These are phyloP conservation scores for Dipodomys ordii DNA, from an alignment of 2,113 vertebrate genomes.

Conservation along the genomic window DNA sequence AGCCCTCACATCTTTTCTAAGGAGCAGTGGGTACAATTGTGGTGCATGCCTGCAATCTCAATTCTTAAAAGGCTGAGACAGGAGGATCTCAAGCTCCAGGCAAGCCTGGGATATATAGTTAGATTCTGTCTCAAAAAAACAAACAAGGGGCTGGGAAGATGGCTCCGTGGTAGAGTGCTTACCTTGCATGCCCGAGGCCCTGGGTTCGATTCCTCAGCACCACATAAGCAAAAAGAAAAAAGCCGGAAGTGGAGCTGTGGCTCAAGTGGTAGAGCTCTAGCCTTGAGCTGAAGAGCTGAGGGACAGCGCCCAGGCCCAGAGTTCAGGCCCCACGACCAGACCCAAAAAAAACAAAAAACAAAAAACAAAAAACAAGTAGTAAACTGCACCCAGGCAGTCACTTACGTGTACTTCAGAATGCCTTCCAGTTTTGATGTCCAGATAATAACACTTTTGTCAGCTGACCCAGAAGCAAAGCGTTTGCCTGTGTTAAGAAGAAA, in stretches of 20 bases:
- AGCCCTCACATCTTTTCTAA: neutral
- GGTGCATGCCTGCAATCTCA: neutral
- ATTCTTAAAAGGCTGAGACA: neutral
- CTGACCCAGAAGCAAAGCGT: conserved; percentile 97
- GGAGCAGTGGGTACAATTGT: neutral
- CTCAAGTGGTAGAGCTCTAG: too few species aligned
- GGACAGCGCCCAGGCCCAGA: too few species aligned
- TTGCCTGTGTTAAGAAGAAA: conserved; percentile 90
- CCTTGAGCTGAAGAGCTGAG: too few species aligned
- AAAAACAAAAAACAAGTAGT: neutral
- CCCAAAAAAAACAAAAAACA: too few species aligned
- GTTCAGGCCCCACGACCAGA: too few species aligned
- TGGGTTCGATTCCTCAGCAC: too few species aligned
- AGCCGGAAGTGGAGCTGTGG: too few species aligned
- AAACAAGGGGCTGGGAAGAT: too few species aligned
- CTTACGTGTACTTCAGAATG: conserved; percentile 99
- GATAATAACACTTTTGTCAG: conserved; percentile 99
- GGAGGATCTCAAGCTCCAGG: neutral
- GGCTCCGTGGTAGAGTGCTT: too few species aligned
- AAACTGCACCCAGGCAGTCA: neutral
- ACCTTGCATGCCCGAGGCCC: too few species aligned
- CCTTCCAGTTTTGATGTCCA: conserved; percentile 99
- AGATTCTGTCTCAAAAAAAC: neutral
- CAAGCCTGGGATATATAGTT: neutral
- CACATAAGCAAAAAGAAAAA: too few species aligned